Evolutionary conservation across 2,797 vertebrate species (phyloP).

Genomic region (Heterohyrax brucei): DNA sequence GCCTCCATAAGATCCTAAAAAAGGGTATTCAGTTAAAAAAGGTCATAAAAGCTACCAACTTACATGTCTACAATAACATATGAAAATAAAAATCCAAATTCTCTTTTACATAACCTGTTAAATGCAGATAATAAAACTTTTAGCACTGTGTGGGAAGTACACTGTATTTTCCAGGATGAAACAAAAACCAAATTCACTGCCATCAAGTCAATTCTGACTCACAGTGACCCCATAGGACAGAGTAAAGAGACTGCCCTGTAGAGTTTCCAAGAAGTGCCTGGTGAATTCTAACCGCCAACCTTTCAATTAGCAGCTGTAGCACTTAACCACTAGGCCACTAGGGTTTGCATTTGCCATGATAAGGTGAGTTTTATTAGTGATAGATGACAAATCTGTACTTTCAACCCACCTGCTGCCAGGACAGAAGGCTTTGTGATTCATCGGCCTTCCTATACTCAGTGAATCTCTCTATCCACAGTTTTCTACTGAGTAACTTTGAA

Average conservation of each 20-base stretch:
- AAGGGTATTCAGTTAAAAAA: conserved; percentile 81
- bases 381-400: conserved; percentile 42
- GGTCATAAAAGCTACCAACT: conserved; percentile 51
- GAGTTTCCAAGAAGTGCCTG: too few relatives aligned
- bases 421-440: neutral
- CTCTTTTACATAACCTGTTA: conserved; percentile 76
- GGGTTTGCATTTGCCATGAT: conserved; percentile 3
- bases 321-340: too few relatives aligned
- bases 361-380: conserved; percentile 19
- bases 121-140: conserved; percentile 39
- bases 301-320: too few relatives aligned
- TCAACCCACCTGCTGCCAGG: neutral
- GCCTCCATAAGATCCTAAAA: conserved; percentile 88
- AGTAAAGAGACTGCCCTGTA: too few relatives aligned
- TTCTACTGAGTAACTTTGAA: neutral
- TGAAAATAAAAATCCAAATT: conserved; percentile 55
- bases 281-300: too few relatives aligned
- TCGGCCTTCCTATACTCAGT: neutral
- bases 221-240: too few relatives aligned
- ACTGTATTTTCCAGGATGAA: neutral
- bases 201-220: too few relatives aligned
- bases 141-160: neutral
- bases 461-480: neutral
- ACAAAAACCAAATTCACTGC: too few relatives aligned
- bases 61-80: conserved; percentile 46